phyloP scores from a whole-genome alignment of 1,140 invertebrate genomes.

The Lutraria rhynchaena region DNA sequence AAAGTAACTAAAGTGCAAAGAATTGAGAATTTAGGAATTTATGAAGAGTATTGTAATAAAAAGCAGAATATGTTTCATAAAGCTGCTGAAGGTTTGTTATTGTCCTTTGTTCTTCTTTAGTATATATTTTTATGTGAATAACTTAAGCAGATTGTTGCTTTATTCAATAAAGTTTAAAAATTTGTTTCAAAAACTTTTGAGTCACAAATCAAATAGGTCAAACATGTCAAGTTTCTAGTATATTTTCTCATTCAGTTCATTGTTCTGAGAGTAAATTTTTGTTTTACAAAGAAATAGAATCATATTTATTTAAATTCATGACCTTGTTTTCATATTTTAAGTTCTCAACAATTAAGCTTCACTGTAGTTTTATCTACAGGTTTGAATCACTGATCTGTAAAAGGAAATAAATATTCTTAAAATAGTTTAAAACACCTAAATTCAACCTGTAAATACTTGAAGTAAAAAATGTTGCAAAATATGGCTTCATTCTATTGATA shows the following conservation, averaged over 20 bases:
- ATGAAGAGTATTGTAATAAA: constrained; percentile 57
- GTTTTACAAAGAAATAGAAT: no score
- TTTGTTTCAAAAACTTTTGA: not conserved
- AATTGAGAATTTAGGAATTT: constrained; percentile 63
- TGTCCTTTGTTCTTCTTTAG: not conserved
- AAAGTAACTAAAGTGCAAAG: constrained; percentile 63
- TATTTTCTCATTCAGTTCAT: not conserved
- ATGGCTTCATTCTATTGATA: no score
- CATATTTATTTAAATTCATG: no score
- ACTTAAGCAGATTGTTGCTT: not conserved
- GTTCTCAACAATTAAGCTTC: no score
- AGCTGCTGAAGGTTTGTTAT: constrained; percentile 51
- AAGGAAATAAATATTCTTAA: no score
- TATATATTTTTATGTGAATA: constrained; percentile 1
- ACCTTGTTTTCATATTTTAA: no score
- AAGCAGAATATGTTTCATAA: constrained; percentile 59
- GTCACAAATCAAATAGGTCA: constrained; percentile 20
- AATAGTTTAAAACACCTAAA: no score
- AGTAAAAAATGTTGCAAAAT: no score
- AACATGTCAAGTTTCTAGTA: not conserved
- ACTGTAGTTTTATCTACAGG: no score
- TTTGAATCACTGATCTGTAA: no score
- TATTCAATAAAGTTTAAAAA: not conserved
- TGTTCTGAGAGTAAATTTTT: not conserved
- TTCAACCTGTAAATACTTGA: no score